Percentiles rank a stretch among this genome's conserved stretches.
Evolutionary conservation across 53 echinoderm and acorn worm species (phyloP).

Genomic region (Holothuria leucospilota): DNA sequence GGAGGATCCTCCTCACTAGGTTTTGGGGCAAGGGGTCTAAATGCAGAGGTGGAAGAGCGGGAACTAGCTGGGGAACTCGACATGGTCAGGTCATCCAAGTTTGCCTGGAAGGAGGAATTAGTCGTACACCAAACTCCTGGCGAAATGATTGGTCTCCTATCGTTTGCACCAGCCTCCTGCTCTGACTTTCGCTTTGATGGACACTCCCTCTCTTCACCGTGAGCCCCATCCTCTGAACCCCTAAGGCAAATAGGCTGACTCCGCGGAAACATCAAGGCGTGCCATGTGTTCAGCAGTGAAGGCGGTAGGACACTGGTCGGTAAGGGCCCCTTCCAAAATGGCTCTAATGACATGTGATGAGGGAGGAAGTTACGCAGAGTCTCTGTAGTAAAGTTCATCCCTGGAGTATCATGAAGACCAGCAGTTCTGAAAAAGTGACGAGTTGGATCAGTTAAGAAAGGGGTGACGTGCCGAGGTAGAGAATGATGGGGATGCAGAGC

Average conservation of each 20-base stretch:
- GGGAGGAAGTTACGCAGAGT: constrained; percentile 28
- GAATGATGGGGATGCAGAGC: constrained; percentile 17
- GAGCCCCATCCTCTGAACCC: background rate
- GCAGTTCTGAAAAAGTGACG: constrained; percentile 26
- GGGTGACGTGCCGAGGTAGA: background rate
- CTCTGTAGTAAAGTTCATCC: constrained; percentile 15
- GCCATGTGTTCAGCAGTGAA: constrained; percentile 31
- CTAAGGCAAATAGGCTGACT: constrained; percentile 32
- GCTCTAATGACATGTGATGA: constrained; percentile 19
- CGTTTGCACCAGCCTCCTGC: background rate
- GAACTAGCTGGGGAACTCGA: constrained; percentile 12
- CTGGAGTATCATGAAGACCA: constrained; percentile 1
- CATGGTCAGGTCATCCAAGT: background rate
- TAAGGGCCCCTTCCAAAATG: constrained; percentile 28
- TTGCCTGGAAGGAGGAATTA: background rate
- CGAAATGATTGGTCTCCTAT: background rate
- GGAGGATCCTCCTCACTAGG: background rate
- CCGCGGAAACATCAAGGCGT: constrained; percentile 43
- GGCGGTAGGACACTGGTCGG: constrained; percentile 28
- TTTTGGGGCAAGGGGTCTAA: constrained; percentile 32
- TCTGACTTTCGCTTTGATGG: background rate
- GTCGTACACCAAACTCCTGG: constrained; percentile 6
- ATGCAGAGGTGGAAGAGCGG: constrained; percentile 5
- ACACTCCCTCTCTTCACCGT: constrained; percentile 9
- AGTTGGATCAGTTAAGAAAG: constrained; percentile 21